Base-by-base conservation (phyloP, 2,113 vertebrate genomes). In the Diadophis punctatus region DNA sequence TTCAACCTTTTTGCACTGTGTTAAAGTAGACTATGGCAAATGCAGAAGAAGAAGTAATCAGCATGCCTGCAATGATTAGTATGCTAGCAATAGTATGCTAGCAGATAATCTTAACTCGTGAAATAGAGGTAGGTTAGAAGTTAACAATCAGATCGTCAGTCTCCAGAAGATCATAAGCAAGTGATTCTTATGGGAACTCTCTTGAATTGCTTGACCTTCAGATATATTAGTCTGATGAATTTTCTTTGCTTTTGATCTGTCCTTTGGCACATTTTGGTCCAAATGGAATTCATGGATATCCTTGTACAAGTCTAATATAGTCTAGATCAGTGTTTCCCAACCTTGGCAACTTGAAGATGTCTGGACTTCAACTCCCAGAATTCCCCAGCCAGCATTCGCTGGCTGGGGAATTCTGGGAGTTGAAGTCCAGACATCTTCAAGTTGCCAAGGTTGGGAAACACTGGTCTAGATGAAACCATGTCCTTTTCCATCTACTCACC, bases 401-500 rank as follows among this genome's bases (percentile, higher is more conserved):
- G n/a, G n/a, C n/a, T n/a, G n/a, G n/a, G n/a, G n/a, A n/a, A n/a
- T n/a, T n/a, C n/a, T n/a, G n/a, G n/a, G n/a, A n/a, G n/a, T n/a
- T n/a, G n/a, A n/a, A n/a, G n/a, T n/a, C n/a, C n/a, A n/a, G n/a
- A n/a, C n/a, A n/a, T n/a, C n/a, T n/a, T n/a, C n/a, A n/a, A n/a
- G n/a, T n/a, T n/a, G n/a, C n/a, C n/a, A n/a, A n/a, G n/a, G n/a
- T n/a, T n/a, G n/a, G n/a, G n/a, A n/a, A n/a, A n/a, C n/a, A n/a
- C n/a, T n/a, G n/a, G n/a, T n/a, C n/a, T n/a, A 23, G 1, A 56
- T 39, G 34, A 18, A 80, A 20, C 18, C 34, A 0, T 27, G 55
- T 10, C 93, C 93, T 12, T 92, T 60, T 46, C 43, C n/a, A 53
- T 39, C 58, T 92, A 94, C 97, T 98, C 92, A 98, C 99, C 99